A percentile compares a stretch with the other conserved stretches of the same genome.
Conservation (phyloP, 2,113 vertebrate genomes). For the Gymnobelideus leadbeateri region DNA sequence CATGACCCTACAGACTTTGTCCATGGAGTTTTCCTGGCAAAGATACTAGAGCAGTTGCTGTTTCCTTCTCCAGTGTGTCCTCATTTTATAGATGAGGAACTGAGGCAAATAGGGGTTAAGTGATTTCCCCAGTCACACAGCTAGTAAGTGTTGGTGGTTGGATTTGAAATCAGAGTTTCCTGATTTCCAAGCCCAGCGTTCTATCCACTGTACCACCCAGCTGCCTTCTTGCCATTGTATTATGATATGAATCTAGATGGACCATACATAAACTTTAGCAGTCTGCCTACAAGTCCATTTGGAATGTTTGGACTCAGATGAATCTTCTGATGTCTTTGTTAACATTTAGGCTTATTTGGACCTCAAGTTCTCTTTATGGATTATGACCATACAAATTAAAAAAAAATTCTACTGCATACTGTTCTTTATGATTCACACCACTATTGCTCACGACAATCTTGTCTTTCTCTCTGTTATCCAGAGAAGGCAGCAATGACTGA, state of each 20-base stretch:
- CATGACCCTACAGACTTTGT: neutral
- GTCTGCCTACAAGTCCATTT: neutral
- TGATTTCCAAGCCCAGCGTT: neutral
- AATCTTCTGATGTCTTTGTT: slow-evolving; percentile 44
- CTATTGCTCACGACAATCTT: neutral
- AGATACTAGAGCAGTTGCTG: neutral
- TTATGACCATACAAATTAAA: slow-evolving; percentile 4
- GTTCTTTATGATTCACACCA: slow-evolving; percentile 11
- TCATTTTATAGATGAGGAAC: neutral
- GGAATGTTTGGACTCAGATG: neutral
- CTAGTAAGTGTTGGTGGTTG: neutral
- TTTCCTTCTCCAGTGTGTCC: neutral
- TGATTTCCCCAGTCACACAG: neutral
- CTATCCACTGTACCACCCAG: neutral
- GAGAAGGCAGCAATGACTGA: neutral
- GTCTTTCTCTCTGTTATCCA: slow-evolving; percentile 16
- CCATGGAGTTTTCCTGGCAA: neutral
- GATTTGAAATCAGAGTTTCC: neutral
- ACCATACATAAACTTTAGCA: neutral
- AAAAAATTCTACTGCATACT: neutral
- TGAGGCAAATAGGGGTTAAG: neutral
- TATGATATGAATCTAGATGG: neutral
- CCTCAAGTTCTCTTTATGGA: neutral
- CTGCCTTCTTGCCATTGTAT: neutral
- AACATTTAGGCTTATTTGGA: neutral